Conservation (phyloP, 2,797 vertebrate species). For the Dicrostonyx torquatus region DNA sequence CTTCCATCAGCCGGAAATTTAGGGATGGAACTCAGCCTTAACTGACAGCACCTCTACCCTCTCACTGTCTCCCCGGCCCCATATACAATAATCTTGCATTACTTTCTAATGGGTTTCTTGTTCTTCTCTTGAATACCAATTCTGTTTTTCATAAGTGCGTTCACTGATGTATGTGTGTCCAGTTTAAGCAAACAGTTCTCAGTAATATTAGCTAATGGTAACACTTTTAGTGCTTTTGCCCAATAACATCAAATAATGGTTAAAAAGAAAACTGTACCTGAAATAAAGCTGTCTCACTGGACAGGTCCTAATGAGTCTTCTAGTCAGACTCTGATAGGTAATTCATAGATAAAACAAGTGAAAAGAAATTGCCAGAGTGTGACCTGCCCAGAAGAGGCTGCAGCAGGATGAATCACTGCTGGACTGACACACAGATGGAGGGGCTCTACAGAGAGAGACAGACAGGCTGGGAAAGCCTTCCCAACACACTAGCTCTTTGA, state of each 20-base stretch:
- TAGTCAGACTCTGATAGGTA: conserved; percentile 12
- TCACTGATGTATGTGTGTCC: not conserved
- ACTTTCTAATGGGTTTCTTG: not conserved
- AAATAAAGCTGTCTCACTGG: conserved; percentile 3
- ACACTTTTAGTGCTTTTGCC: conserved; percentile 3
- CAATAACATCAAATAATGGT: conserved; percentile 29
- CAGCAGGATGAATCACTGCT: not conserved
- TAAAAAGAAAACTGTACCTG: conserved; percentile 29
- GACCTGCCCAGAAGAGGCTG: not conserved
- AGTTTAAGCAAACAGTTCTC: conserved; percentile 44
- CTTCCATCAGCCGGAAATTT: not conserved
- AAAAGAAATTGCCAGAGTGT: not conserved
- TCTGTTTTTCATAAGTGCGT: conserved; percentile 47
- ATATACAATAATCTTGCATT: conserved; percentile 18
- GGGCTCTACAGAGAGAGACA: not conserved
- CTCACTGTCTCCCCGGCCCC: not conserved
- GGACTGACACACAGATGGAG: not conserved
- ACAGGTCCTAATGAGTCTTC: conserved; percentile 25
- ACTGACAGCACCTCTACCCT: not conserved
- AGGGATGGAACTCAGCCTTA: not conserved
- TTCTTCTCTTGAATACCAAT: conserved; percentile 53
- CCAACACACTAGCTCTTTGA: conserved; percentile 48
- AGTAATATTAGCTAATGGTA: conserved; percentile 30
- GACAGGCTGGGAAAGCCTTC: not conserved
- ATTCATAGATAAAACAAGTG: conserved; percentile 31